Evolutionary conservation across 2,888 invertebrate species (phyloP).

Genomic region (Galerucella calmariensis): DNA sequence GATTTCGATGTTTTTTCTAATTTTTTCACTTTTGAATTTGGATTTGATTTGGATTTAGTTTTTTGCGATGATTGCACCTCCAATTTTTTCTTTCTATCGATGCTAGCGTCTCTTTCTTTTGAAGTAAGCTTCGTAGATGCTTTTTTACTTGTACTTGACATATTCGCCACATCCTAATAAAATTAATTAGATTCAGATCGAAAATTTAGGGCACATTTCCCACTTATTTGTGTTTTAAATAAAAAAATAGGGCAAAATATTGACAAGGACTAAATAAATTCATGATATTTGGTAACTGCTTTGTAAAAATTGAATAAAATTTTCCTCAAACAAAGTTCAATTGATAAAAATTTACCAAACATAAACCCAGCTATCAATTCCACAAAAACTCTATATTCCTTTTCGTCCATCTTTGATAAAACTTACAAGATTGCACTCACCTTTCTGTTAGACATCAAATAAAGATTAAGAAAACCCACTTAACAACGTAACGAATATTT

Average conservation of each 20-base stretch:
- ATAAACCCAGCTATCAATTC: background rate
- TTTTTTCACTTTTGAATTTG: conserved; percentile 21
- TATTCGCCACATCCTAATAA: conserved; percentile 45
- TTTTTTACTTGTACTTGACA: conserved; percentile 28
- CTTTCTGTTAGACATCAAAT: conserved; percentile 53
- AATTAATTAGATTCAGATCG: background rate
- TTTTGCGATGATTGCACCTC: conserved; percentile 23
- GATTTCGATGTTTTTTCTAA: background rate
- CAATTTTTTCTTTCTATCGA: conserved; percentile 35
- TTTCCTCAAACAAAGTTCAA: too few relatives aligned
- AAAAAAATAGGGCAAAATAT: too few relatives aligned
- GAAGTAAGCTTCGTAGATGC: conserved; percentile 34
- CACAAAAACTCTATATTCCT: background rate
- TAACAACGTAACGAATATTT: conserved; percentile 37
- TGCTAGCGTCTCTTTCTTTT: conserved; percentile 39
- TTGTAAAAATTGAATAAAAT: too few relatives aligned
- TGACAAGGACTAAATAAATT: too few relatives aligned
- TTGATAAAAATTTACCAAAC: too few relatives aligned
- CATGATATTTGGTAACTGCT: too few relatives aligned
- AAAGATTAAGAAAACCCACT: conserved; percentile 22
- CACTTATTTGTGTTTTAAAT: too few relatives aligned
- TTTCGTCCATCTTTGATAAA: background rate
- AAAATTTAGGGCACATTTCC: too few relatives aligned
- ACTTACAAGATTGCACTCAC: conserved; percentile 40
- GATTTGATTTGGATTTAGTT: conserved; percentile 5